Conservation (phyloP, 2,797 vertebrate genomes). For the Rhabdomys pumilio region DNA sequence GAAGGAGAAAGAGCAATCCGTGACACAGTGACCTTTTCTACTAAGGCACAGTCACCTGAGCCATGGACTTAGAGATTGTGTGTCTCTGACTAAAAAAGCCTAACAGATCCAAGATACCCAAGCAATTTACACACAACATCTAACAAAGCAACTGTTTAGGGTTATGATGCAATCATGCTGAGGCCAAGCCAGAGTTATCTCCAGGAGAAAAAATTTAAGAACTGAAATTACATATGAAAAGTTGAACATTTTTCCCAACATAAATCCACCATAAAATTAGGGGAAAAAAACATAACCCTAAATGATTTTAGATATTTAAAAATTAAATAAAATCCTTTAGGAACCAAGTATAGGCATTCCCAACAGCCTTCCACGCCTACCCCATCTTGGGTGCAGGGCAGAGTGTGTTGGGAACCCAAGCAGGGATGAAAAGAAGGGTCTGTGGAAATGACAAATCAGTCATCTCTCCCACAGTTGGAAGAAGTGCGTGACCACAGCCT, state of each 20-base stretch:
- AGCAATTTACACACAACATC: too few relatives aligned
- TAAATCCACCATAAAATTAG: neutral
- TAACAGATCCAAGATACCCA: neutral
- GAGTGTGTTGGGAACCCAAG: neutral
- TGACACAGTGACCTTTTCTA: neutral
- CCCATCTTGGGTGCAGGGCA: neutral
- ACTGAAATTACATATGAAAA: neutral
- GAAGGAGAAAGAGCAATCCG: neutral
- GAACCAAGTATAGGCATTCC: neutral
- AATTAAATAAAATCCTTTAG: neutral
- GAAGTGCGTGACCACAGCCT: neutral
- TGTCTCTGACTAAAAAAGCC: neutral
- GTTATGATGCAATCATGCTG: accelerated
- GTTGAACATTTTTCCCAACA: neutral
- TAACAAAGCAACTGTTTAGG: neutral
- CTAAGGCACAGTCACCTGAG: neutral
- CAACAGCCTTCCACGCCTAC: neutral
- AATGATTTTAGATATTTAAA: neutral
- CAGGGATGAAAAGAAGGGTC: neutral
- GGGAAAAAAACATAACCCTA: slow-evolving; percentile 2
- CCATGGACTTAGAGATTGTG: neutral
- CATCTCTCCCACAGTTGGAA: neutral
- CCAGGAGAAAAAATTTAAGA: neutral
- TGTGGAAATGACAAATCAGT: accelerated
- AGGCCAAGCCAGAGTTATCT: neutral